Evolutionary conservation across 2,113 vertebrate genomes (phyloP), one percentile per base, ranked within the genome.

Genomic region (Sceloporus undulatus): DNA sequence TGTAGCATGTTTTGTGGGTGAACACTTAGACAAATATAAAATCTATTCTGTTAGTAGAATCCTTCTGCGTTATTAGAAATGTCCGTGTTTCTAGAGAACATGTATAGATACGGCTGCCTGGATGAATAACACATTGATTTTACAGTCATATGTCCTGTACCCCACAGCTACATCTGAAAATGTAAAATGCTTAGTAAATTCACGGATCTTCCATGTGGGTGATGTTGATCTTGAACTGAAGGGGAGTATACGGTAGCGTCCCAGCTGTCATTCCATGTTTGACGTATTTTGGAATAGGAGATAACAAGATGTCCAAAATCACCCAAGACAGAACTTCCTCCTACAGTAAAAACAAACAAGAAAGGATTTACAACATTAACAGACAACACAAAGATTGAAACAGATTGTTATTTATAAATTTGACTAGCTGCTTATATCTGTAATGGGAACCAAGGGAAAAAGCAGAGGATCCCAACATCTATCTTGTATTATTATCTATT

Each of bases 221-320:
- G 91, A 92, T 92, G 87, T 92, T 95, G 91, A 89, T 95, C 94
- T 94, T 94, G 90, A 94, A 92, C 88, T 88, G 92, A 88, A 54
- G 29, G 82, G 88, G 90, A 94, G 92, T 88, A 95, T 92, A 96
- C 95, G 94, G 94, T 93, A 93, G 93, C 90, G 92, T 88, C 92
- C 91, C 87, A 85, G 88, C 90, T 96, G 96, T 96, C 96, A 94
- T 95, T 92, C 91, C 82, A 90, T 95, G 89, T 92, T 95, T 97
- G 97, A 97, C 96, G 97, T 96, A 88, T 97, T 96, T 94, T 23
- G 21, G 91, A 97, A 97, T 97, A 92, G 91, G 85, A 93, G 94
- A 3, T 97, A 97, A 97, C 96, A 97, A 97, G 96, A 88, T 96
- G 93, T 94, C 94, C 93, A 88, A 90, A 96, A 89, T 87, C 93